Base-by-base conservation (phyloP, 2,888 invertebrate genomes). In the Cerastis leucographa region DNA sequence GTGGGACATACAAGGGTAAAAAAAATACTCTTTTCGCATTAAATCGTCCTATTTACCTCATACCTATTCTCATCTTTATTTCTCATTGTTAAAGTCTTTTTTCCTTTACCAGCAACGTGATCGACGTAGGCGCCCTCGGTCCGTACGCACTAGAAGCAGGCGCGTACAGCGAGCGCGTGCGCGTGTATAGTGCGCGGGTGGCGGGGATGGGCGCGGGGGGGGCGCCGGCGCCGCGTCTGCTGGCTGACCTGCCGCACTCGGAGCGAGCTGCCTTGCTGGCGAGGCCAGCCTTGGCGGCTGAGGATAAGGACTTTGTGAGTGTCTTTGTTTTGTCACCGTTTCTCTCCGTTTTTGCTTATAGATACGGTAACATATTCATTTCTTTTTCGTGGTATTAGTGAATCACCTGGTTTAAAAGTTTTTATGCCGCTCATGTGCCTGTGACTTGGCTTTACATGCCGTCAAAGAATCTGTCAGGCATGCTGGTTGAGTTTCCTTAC, bases 111-210 rank as follows among this genome's bases (percentile, higher is more conserved):
- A 99, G 99, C 79, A 99, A 99, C 95, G 99, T 99, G 79, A 99
- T 99, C 90, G 99, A 99, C 96, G 99, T 99, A n/a, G 98, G 98
- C 71, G 98, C 99, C 5, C 97, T 99, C 87, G 99, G 99, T 83
- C 98, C 98, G 17, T 99, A 99, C 93, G 98, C 98, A 89, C 96
- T 99, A 78, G 99, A 99, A 90, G 98, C 98, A 87, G 98, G 98
- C 90, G 99, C 99, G 93, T 99, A 98, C 94, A 97, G 98, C 90
- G 99, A 99, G 90, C 97, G 98, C 83, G 98, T 98, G 86, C 97
- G 98, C 87, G 96, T 97, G 87, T 98, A 98, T 95, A 95, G 95
- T 65, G 93, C 94, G 78, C 92, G 94, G 6, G 92, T 92, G 72
- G 93, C 92, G 79, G 94, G 94, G 77, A 94, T 95, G 78, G 46